A percentile compares a stretch with the other conserved stretches of the same genome.
Conservation (phyloP, 2,113 vertebrate genomes). For the Scortum barcoo region DNA sequence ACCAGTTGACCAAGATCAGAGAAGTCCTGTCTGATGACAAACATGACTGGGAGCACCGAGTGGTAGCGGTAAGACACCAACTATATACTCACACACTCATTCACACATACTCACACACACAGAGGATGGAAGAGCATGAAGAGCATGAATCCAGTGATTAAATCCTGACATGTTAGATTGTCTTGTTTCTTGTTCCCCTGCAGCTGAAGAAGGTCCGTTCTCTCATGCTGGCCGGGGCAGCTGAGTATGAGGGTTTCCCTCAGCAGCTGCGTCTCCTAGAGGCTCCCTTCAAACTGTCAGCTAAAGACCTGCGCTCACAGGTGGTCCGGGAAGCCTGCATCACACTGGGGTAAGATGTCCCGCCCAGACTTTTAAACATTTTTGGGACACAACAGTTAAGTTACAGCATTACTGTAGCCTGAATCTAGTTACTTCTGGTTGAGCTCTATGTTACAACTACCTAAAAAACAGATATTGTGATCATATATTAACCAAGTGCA, state of each 20-base stretch:
- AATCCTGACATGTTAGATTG: background rate
- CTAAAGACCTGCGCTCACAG: slow-evolving; percentile 97
- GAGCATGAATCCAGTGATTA: background rate
- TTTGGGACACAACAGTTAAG: background rate
- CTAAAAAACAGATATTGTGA: background rate
- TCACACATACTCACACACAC: background rate
- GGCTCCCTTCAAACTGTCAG: slow-evolving; percentile 93
- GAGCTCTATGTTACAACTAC: background rate
- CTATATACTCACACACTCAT: too few species aligned
- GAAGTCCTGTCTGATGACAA: slow-evolving; percentile 97
- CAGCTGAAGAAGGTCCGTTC: slow-evolving; percentile 98
- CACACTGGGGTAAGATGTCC: slow-evolving; percentile 90
- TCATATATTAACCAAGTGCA: background rate
- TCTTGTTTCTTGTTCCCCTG: slow-evolving; percentile 17
- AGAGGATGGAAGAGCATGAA: background rate
- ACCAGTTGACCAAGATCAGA: slow-evolving; percentile 94
- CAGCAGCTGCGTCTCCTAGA: slow-evolving; percentile 96
- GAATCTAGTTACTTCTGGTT: background rate
- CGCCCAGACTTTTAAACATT: too few species aligned
- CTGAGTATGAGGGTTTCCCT: slow-evolving; percentile 93
- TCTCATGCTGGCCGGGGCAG: slow-evolving; percentile 92
- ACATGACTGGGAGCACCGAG: slow-evolving; percentile 98
- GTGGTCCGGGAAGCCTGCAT: slow-evolving; percentile 98
- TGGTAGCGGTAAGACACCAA: slow-evolving; percentile 88
- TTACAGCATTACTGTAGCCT: background rate